Conservation (phyloP, 2,113 vertebrate species). For the Pionites leucogaster region DNA sequence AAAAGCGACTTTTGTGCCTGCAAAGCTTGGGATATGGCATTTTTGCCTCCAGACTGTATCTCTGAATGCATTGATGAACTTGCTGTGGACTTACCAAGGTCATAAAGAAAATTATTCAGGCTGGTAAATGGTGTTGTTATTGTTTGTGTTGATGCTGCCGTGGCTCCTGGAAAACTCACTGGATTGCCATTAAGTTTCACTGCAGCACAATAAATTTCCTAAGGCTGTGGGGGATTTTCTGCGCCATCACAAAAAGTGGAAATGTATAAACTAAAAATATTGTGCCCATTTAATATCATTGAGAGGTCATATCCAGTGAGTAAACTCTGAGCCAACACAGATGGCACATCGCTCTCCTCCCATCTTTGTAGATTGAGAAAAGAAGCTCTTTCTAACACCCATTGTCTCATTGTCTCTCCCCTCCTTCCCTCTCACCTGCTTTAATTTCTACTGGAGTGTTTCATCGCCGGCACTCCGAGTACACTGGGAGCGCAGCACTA, state of each 20-base stretch:
- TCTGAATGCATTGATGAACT: slow-evolving; percentile 34
- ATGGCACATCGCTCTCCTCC: neutral
- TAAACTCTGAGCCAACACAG: neutral
- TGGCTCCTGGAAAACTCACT: neutral
- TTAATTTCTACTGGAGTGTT: slow-evolving; percentile 2
- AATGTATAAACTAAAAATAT: slow-evolving; percentile 39
- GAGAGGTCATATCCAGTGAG: neutral
- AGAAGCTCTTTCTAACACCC: neutral
- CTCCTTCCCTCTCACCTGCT: too few species aligned
- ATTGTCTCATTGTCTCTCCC: neutral
- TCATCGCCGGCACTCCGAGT: accelerated
- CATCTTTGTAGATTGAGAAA: neutral
- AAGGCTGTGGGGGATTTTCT: slow-evolving; percentile 43
- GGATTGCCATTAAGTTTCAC: slow-evolving; percentile 48
- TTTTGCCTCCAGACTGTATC: slow-evolving; percentile 34
- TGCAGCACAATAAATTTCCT: neutral
- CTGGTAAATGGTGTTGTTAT: slow-evolving; percentile 8
- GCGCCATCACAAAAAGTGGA: slow-evolving; percentile 40
- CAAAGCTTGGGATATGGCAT: slow-evolving; percentile 13
- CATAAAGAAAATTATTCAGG: slow-evolving; percentile 48
- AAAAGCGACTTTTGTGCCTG: slow-evolving; percentile 45
- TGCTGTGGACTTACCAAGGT: slow-evolving; percentile 44
- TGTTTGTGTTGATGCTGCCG: neutral
- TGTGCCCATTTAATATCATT: neutral
- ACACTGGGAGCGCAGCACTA: neutral